Evolutionary conservation across 2,113 vertebrate species (phyloP).

Genomic region (Megaceryle torquata): DNA sequence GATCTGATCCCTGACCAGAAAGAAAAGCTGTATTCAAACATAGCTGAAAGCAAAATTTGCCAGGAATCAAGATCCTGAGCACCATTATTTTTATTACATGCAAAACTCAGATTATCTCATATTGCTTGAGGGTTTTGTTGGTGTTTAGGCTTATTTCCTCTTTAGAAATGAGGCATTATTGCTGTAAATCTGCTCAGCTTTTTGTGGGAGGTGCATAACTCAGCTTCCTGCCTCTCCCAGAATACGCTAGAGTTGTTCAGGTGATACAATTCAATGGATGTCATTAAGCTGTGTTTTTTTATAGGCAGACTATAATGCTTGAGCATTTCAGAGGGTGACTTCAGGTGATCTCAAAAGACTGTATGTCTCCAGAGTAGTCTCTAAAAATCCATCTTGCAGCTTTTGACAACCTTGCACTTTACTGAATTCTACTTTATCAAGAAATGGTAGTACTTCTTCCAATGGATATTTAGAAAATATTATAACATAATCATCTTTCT

Average conservation of each 20-base stretch:
- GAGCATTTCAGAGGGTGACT: background rate
- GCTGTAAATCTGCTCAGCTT: background rate
- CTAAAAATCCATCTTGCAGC: background rate
- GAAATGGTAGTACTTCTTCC: background rate
- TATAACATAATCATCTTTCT: background rate
- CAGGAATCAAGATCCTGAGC: background rate
- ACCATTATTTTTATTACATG: background rate
- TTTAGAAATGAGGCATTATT: background rate
- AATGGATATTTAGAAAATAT: background rate
- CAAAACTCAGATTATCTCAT: background rate
- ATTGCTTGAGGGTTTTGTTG: background rate
- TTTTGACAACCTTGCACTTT: background rate
- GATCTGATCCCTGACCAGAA: slow-evolving; percentile 47
- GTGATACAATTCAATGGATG: background rate
- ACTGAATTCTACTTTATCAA: background rate
- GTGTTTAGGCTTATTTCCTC: background rate
- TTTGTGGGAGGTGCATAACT: background rate
- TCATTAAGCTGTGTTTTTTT: background rate
- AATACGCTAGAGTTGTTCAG: background rate
- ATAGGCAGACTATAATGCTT: background rate
- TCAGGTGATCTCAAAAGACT: slow-evolving; percentile 21
- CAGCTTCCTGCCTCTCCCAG: background rate
- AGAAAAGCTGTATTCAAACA: background rate
- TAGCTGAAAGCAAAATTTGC: background rate
- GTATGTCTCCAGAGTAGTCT: background rate